These are phyloP conservation scores for Axea sp. DNA, from an alignment of 2,888 invertebrate genomes.

Conservation along the genomic window DNA sequence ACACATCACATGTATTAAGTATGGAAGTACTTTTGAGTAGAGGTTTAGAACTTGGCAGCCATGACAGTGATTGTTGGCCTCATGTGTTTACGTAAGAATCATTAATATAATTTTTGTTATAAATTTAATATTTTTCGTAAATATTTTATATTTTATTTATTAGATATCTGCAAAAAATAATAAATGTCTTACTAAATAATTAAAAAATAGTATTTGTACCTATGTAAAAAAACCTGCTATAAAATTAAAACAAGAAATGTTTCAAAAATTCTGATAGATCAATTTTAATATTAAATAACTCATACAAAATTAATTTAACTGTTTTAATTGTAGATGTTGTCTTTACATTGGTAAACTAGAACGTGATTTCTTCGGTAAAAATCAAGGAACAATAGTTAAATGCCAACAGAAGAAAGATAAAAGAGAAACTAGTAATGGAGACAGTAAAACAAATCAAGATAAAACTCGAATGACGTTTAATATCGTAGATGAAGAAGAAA, in stretches of 20 bases:
- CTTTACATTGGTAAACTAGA: conserved; percentile 95
- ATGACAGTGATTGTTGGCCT: conserved; percentile 96
- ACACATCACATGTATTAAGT: conserved; percentile 94
- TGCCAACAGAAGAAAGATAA: conserved; percentile 84
- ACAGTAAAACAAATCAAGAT: conserved; percentile 83
- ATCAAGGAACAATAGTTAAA: conserved; percentile 85
- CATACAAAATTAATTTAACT: too few relatives aligned
- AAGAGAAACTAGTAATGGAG: conserved; percentile 80
- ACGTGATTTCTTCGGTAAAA: conserved; percentile 92
- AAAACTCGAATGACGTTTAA: conserved; percentile 83
- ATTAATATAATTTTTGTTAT: neutral
- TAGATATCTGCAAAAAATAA: too few relatives aligned
- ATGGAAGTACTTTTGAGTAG: conserved; percentile 93
- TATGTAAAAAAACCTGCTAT: too few relatives aligned
- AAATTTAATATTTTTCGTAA: too few relatives aligned
- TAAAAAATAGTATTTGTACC: conserved; percentile 5
- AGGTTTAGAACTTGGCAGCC: conserved; percentile 94
- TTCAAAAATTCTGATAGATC: too few relatives aligned
- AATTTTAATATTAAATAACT: too few relatives aligned
- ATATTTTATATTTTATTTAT: conserved; percentile 13
- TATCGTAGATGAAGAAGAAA: conserved; percentile 86
- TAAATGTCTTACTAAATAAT: too few relatives aligned
- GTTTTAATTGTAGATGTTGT: conserved; percentile 84
- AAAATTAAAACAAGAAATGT: too few relatives aligned
- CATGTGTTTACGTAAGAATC: conserved; percentile 89